phyloP scores from a whole-genome alignment of 2,888 invertebrate genomes.

The Pelosia muscerda region DNA sequence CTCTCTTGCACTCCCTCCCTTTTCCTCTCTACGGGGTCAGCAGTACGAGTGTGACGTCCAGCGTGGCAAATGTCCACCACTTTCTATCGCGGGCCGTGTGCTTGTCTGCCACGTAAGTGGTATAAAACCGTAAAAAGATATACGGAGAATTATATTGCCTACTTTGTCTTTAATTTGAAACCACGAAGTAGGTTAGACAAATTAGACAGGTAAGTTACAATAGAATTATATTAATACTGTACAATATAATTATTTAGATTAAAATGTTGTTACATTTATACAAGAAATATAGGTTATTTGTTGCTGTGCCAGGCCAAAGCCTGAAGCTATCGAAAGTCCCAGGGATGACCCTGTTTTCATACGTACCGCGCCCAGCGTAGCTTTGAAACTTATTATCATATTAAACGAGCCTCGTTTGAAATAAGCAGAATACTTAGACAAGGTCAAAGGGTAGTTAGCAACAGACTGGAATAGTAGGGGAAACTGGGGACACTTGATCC shows the following conservation, averaged over 20 bases:
- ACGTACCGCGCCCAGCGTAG: neutral
- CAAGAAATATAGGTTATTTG: neutral
- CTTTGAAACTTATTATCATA: conserved; percentile 4
- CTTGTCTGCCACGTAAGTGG: too few species aligned
- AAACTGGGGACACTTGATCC: too few species aligned
- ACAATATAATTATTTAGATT: neutral
- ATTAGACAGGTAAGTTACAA: neutral
- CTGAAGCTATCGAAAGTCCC: neutral
- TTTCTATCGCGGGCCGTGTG: too few species aligned
- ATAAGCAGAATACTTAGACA: neutral
- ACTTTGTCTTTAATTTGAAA: neutral
- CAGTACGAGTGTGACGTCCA: too few species aligned
- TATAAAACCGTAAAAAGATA: too few species aligned
- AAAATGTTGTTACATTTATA: neutral
- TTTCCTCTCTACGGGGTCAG: too few species aligned
- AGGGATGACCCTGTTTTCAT: neutral
- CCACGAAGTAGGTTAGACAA: neutral
- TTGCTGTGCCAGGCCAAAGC: neutral
- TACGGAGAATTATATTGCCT: too few species aligned
- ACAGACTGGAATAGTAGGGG: conserved; percentile 18
- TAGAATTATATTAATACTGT: neutral
- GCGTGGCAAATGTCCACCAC: too few species aligned
- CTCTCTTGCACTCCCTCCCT: too few species aligned
- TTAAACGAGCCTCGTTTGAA: conserved; percentile 4
- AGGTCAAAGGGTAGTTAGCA: conserved; percentile 9